These are phyloP conservation scores for Neosilurus mollespiculum DNA, from an alignment of 2,797 vertebrate species.

Conservation along the genomic window DNA sequence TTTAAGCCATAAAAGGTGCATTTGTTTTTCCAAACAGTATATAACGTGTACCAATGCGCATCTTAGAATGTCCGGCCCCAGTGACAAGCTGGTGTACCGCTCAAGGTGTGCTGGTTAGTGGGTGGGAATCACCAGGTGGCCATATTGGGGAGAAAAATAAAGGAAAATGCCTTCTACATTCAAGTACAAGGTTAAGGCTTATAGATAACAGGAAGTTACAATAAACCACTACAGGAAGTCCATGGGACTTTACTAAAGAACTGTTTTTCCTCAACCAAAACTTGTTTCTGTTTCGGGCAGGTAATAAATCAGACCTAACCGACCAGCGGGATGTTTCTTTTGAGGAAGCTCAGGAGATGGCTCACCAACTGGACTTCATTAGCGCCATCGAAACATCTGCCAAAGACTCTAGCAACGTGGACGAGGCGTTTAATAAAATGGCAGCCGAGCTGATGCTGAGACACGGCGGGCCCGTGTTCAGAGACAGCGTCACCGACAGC, in stretches of 20 bases:
- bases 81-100: no score
- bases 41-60: no score
- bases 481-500: slow-evolving; percentile 76
- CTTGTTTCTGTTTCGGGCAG: slow-evolving; percentile 57
- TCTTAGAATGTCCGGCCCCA: no score
- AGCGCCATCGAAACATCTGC: slow-evolving; percentile 84
- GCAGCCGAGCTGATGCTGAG: slow-evolving; percentile 82
- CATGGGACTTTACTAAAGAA: neutral
- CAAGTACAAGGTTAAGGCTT: neutral
- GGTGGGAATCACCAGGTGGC: neutral
- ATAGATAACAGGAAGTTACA: neutral
- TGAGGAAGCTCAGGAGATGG: slow-evolving; percentile 78
- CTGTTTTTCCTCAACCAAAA: neutral
- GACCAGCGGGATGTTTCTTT: slow-evolving; percentile 77
- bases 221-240: neutral
- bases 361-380: slow-evolving; percentile 77
- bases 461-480: slow-evolving; percentile 82
- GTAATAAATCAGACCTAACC: slow-evolving; percentile 83
- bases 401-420: slow-evolving; percentile 84
- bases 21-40: no score
- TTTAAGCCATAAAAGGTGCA: no score
- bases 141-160: neutral
- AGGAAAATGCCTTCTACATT: neutral
- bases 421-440: slow-evolving; percentile 83
- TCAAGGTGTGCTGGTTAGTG: neutral